Base-by-base conservation (phyloP, 2,113 vertebrate genomes). In the Corythaeola cristata region DNA sequence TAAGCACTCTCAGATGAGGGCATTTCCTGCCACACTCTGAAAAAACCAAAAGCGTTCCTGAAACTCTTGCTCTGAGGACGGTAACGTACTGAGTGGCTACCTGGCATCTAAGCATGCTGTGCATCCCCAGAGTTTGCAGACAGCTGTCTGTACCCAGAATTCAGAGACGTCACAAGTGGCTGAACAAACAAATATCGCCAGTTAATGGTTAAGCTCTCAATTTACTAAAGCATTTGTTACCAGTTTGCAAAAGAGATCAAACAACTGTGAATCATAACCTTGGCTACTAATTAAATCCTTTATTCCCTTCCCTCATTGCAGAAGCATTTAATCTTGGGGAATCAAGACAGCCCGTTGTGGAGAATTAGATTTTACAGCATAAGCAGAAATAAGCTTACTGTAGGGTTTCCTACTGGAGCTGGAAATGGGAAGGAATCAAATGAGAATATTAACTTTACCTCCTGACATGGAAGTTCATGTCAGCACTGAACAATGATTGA, bases 241-340 rank as follows among this genome's bases (percentile, higher is more conserved):
- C 58, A 79, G 95, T 92, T 96, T 97, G 94, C 58, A 5, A 62
- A 89, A 89, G 86, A 97, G 90, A 95, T 96, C 96, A 95, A 97
- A 97, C 96, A 93, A 55, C 58, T 0, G 1, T 95, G 95, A 96
- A 97, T 97, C 96, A 96, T 93, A 96, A 92, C 94, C 92, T 67
- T 97, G 96, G 95, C 97, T 97, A 95, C 92, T 97, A 96, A 97
- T 97, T 97, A 97, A 97, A 91, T 96, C 86, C 66, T 94, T 88
- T 85, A 89, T 92, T 96, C 90, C 76, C 80, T 94, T 96, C 56
- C 72, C 85, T 97, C 92, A 94, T 78, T 9, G 4, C 83, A 92
- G 83, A 97, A 95, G 56, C 83, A 95, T 95, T 96, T 93, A 84
- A 94, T 97, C 72, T 86, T 35, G 37, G 76, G 64, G 90, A 93